A percentile compares a stretch with the other conserved stretches of the same genome.
These are phyloP conservation scores for Acholoe squamosa DNA, from an alignment of 2,888 invertebrate genomes.

Conservation along the genomic window DNA sequence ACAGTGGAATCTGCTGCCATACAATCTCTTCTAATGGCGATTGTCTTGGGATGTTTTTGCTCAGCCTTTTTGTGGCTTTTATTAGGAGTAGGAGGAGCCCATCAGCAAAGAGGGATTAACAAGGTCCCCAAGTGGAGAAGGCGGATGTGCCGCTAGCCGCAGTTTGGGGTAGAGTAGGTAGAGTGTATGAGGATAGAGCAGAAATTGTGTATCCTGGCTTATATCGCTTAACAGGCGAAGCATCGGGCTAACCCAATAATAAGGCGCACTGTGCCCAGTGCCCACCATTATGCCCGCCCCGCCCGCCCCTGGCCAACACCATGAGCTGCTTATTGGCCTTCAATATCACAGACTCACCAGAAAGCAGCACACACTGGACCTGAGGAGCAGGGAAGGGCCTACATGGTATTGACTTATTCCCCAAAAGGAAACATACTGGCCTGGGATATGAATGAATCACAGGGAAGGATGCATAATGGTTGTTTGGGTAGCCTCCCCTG, in stretches of 20 bases:
- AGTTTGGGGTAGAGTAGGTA: not conserved
- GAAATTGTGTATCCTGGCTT: constrained; percentile 12
- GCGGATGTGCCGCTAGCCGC: not conserved
- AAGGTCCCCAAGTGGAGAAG: not conserved
- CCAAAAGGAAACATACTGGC: too few relatives aligned
- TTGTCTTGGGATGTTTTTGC: too few relatives aligned
- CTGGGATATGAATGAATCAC: too few relatives aligned
- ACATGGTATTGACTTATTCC: too few relatives aligned
- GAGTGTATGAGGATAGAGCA: not conserved
- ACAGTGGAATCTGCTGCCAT: too few relatives aligned
- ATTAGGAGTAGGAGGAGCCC: too few relatives aligned
- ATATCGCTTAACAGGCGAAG: not conserved
- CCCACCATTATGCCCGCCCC: not conserved
- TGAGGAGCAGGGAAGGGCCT: not conserved
- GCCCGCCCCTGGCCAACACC: not conserved
- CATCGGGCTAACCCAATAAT: not conserved
- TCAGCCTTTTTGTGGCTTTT: too few relatives aligned
- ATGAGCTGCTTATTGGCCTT: constrained; percentile 6
- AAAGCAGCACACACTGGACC: not conserved
- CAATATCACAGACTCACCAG: constrained; percentile 3
- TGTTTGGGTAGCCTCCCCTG: too few relatives aligned
- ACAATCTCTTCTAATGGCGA: too few relatives aligned
- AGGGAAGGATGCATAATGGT: too few relatives aligned
- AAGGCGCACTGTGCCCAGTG: not conserved
- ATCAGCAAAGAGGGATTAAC: not conserved